These are phyloP conservation scores for Drosophila formosana DNA, from an alignment of 2,888 invertebrate species.

Conservation along the genomic window DNA sequence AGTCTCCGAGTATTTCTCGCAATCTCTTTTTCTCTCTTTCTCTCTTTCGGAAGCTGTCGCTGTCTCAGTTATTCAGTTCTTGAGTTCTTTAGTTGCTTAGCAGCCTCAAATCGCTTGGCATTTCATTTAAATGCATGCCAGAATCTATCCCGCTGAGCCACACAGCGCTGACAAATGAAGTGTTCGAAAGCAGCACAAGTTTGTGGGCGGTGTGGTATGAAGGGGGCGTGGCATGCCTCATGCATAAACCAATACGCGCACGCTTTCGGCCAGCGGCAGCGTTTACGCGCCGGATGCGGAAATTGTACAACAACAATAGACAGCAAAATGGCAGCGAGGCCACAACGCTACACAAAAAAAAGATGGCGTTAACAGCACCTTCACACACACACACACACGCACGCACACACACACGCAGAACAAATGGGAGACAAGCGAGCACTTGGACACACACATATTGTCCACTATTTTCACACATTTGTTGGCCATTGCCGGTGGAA, in stretches of 20 bases:
- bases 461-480: slow-evolving; percentile 81
- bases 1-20: slow-evolving; percentile 32
- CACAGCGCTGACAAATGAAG: slow-evolving; percentile 76
- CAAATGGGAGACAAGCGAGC: slow-evolving; percentile 64
- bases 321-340: slow-evolving; percentile 74
- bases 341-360: slow-evolving; percentile 55
- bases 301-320: slow-evolving; percentile 80
- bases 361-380: slow-evolving; percentile 73
- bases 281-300: slow-evolving; percentile 79
- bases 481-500: slow-evolving; percentile 39
- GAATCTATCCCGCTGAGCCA: slow-evolving; percentile 46
- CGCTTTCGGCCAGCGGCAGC: slow-evolving; percentile 49
- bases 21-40: neutral
- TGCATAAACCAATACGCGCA: slow-evolving; percentile 78
- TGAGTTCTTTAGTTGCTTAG: slow-evolving; percentile 42
- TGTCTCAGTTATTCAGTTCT: slow-evolving; percentile 22
- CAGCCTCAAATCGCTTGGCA: slow-evolving; percentile 60
- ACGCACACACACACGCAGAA: slow-evolving; percentile 3
- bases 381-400: slow-evolving; percentile 39
- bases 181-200: slow-evolving; percentile 47
- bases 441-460: slow-evolving; percentile 68
- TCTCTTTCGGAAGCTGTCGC: neutral
- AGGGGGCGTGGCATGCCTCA: slow-evolving; percentile 60
- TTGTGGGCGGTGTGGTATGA: neutral
- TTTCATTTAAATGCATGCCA: slow-evolving; percentile 72